Conservation (phyloP, 2,797 vertebrate species). For the Borostomias antarcticus region DNA sequence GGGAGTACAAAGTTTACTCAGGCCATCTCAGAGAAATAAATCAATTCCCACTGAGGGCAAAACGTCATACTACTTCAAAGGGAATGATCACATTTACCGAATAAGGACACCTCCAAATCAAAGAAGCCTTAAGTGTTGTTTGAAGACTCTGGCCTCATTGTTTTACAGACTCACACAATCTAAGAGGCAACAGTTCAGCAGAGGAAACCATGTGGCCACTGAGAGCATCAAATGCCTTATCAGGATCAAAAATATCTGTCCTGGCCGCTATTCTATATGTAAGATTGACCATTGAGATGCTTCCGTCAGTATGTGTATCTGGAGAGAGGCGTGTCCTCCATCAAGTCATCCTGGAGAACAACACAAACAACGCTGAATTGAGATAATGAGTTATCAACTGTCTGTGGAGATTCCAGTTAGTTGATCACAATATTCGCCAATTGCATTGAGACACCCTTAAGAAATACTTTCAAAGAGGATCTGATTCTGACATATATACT, state of each 20-base stretch:
- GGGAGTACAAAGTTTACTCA: too few relatives aligned
- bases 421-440: neutral
- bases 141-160: constrained; percentile 10
- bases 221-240: constrained; percentile 1
- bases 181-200: constrained; percentile 19
- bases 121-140: constrained; percentile 5
- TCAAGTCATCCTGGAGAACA: constrained; percentile 91
- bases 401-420: too few relatives aligned
- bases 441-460: neutral
- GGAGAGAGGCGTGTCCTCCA: constrained; percentile 88
- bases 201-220: constrained; percentile 2
- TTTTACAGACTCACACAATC: too few relatives aligned
- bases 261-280: constrained; percentile 25
- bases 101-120: constrained; percentile 17
- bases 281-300: neutral
- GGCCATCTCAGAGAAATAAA: constrained; percentile 14
- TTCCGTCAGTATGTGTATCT: constrained; percentile 81
- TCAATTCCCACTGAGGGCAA: constrained; percentile 19
- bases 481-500: too few relatives aligned
- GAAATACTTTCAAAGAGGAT: too few relatives aligned
- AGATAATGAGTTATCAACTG: neutral
- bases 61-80: constrained; percentile 42
- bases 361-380: constrained; percentile 22
- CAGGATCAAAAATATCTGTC: constrained; percentile 22
- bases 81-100: constrained; percentile 52